Conservation (phyloP, 1,140 invertebrate genomes). For the Coboldia fuscipes region DNA sequence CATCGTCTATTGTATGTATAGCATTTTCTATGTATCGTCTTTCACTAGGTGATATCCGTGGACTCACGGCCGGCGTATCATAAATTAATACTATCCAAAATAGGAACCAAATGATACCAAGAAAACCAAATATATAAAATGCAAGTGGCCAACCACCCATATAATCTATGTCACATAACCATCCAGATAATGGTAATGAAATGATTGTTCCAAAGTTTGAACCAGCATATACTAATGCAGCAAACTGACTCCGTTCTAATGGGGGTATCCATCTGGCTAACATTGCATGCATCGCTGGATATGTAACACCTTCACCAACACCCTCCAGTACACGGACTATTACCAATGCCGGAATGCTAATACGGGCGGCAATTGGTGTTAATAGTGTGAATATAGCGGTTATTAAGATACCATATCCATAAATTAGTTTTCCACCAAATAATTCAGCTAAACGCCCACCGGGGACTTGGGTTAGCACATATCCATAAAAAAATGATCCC, state of each 20-base stretch:
- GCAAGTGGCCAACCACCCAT: conserved; percentile 54
- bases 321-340: conserved; percentile 62
- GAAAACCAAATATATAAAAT: conserved; percentile 54
- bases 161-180: conserved; percentile 42
- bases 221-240: conserved; percentile 58
- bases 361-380: conserved; percentile 47
- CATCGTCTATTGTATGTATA: conserved; percentile 23
- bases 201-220: conserved; percentile 44
- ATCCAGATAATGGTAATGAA: conserved; percentile 49
- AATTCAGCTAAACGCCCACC: conserved; percentile 61
- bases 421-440: conserved; percentile 59
- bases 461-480: conserved; percentile 68
- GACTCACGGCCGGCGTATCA: conserved; percentile 56
- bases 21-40: conserved; percentile 39
- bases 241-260: conserved; percentile 57
- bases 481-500: conserved; percentile 71
- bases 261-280: conserved; percentile 57
- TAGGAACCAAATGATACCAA: conserved; percentile 59
- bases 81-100: conserved; percentile 52
- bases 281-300: conserved; percentile 65
- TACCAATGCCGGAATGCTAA: conserved; percentile 47
- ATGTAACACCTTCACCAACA: conserved; percentile 68
- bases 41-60: conserved; percentile 48
- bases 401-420: conserved; percentile 51
- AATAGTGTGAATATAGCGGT: conserved; percentile 57